A percentile compares a stretch with the other conserved stretches of the same genome.
phyloP scores from a whole-genome alignment of 2,113 vertebrate genomes.

The Eublepharis macularius region DNA sequence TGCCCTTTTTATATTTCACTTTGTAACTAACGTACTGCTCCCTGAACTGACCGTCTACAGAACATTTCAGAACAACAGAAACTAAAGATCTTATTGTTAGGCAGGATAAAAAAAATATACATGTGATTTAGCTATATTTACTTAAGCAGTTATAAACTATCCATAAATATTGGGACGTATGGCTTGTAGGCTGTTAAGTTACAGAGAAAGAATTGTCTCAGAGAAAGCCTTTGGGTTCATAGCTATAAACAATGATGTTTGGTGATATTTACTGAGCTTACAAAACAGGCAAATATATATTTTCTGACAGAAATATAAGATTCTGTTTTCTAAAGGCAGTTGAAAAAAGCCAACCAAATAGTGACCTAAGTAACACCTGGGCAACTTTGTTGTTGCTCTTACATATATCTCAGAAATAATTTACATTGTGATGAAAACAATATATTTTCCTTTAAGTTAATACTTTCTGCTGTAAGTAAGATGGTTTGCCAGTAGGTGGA shows the following conservation, averaged over 20 bases:
- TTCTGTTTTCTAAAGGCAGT: background rate
- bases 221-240: background rate
- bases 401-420: conserved; percentile 4
- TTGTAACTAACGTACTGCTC: too few species aligned
- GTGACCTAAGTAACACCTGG: background rate
- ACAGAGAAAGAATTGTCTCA: conserved; percentile 25
- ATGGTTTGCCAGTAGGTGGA: background rate
- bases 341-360: conserved; percentile 23
- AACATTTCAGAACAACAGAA: too few species aligned
- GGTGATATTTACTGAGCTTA: conserved; percentile 19
- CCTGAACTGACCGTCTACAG: too few species aligned
- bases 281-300: conserved; percentile 21
- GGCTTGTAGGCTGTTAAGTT: too few species aligned
- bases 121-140: too few species aligned
- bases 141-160: too few species aligned
- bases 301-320: background rate
- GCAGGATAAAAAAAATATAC: too few species aligned
- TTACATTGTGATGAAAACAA: background rate
- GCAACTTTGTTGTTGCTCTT: background rate
- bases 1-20: too few species aligned
- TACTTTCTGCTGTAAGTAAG: background rate
- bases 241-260: conserved; percentile 20
- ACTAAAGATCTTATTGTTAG: too few species aligned
- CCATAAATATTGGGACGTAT: too few species aligned
- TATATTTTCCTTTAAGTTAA: conserved; percentile 20